Evolutionary conservation across 2,113 vertebrate genomes (phyloP).

Genomic region (Sialia sialis): DNA sequence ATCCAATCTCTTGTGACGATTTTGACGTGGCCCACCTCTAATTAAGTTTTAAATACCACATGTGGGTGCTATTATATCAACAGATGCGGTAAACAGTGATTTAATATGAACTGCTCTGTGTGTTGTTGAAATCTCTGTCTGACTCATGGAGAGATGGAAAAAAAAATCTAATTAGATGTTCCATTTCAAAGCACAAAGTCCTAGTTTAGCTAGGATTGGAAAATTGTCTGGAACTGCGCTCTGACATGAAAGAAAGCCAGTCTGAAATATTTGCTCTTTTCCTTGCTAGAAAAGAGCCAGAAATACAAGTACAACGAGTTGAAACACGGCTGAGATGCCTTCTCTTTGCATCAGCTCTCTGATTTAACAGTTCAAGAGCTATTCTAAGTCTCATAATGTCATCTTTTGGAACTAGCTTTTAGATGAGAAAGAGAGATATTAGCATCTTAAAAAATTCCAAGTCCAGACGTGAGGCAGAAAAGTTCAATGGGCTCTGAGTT

Average conservation of each 20-base stretch:
- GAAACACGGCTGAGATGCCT: background rate
- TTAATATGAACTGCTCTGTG: conserved; percentile 23
- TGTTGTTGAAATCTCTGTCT: conserved; percentile 49
- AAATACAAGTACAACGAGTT: background rate
- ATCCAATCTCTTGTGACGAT: background rate
- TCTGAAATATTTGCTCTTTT: background rate
- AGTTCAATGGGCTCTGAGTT: background rate
- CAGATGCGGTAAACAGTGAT: conserved; percentile 60
- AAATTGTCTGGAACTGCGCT: background rate
- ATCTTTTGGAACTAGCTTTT: background rate
- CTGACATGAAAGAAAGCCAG: background rate
- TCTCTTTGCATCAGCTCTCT: background rate
- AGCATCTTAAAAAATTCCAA: background rate
- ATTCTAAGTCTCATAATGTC: background rate
- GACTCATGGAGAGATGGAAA: conserved; percentile 34
- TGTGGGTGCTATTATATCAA: conserved; percentile 33
- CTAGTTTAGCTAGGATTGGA: background rate
- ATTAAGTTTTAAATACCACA: conserved; percentile 59
- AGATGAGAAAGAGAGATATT: background rate
- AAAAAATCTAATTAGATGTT: conserved; percentile 15
- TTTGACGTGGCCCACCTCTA: conserved; percentile 25
- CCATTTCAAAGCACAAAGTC: background rate
- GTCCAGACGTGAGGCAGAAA: background rate
- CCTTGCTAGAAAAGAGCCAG: background rate
- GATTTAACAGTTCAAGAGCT: background rate